phyloP scores from a whole-genome alignment of 1,140 invertebrate species.

The Drosophila auraria region DNA sequence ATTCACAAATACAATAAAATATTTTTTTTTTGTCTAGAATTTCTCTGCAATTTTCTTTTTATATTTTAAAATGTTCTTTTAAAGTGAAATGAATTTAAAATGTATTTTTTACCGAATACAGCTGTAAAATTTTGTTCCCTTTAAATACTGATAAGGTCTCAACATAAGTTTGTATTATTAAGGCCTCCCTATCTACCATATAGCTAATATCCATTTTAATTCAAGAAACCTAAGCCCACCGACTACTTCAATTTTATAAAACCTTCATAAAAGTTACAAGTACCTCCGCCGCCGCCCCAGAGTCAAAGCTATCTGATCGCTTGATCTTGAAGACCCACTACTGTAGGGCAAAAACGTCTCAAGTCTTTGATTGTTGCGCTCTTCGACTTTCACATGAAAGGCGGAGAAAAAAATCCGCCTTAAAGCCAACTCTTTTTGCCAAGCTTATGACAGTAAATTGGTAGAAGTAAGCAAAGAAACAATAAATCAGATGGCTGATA shows the following conservation, averaged over 20 bases:
- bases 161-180: background rate
- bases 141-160: background rate
- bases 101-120: too few relatives aligned
- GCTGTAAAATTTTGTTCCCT: too few relatives aligned
- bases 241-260: background rate
- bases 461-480: slow-evolving; percentile 23
- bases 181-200: too few relatives aligned
- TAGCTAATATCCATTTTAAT: background rate
- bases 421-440: slow-evolving; percentile 26
- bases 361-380: slow-evolving; percentile 38
- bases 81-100: too few relatives aligned
- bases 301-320: slow-evolving; percentile 28
- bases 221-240: background rate
- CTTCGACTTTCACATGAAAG: slow-evolving; percentile 18
- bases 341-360: slow-evolving; percentile 23
- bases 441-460: slow-evolving; percentile 41
- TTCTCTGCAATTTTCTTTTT: too few relatives aligned
- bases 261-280: background rate
- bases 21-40: too few relatives aligned
- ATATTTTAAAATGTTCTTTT: too few relatives aligned
- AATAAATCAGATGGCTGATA: slow-evolving; percentile 34
- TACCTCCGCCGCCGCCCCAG: background rate
- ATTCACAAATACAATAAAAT: too few relatives aligned
- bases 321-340: slow-evolving; percentile 44
- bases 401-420: slow-evolving; percentile 21